Evolutionary conservation across 2,797 vertebrate genomes (phyloP).

Genomic region (Crypturellus tataupa): DNA sequence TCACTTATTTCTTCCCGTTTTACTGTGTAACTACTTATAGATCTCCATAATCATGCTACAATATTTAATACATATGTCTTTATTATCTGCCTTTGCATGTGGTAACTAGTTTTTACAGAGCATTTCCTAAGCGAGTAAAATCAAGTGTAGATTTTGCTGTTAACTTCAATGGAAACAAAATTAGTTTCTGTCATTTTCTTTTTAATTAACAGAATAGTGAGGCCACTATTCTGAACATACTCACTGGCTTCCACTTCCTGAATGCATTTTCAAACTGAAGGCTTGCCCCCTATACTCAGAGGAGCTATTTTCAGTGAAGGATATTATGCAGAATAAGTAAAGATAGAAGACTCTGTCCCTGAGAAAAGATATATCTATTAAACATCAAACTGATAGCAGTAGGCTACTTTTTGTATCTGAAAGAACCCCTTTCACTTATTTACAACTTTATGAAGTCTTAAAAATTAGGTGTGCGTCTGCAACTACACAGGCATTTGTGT

Average conservation of each 20-base stretch:
- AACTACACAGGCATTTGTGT: fast-evolving
- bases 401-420: neutral
- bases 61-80: neutral
- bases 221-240: neutral
- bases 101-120: neutral
- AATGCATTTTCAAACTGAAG: neutral
- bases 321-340: neutral
- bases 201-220: neutral
- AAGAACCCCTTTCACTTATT: neutral
- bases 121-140: neutral
- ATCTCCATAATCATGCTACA: neutral
- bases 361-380: neutral
- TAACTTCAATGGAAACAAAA: neutral
- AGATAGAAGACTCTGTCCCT: neutral
- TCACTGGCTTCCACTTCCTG: neutral
- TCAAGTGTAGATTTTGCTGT: neutral
- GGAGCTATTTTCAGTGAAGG: neutral
- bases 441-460: neutral
- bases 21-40: neutral
- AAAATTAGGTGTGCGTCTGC: neutral
- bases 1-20: neutral
- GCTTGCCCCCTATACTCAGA: neutral
- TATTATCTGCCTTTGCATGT: neutral
- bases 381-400: neutral
- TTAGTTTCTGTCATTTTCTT: neutral